phyloP scores from a whole-genome alignment of 1,140 invertebrate genomes.

The Ditylenchus dipsaci region DNA sequence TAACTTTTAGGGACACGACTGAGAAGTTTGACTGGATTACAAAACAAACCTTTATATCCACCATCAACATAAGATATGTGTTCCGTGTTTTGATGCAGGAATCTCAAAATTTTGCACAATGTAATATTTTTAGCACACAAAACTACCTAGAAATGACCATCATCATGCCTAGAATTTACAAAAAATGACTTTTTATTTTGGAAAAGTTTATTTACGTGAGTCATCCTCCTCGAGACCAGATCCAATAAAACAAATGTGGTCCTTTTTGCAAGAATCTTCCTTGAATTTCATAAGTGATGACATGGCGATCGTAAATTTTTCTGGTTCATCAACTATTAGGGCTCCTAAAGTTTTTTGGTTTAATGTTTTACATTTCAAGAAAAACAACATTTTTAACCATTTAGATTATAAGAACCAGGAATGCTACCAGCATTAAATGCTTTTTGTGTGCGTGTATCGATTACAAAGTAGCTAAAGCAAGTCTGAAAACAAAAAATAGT shows the following conservation, averaged over 20 bases:
- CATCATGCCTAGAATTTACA: slow-evolving; percentile 67
- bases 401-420: slow-evolving; percentile 92
- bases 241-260: slow-evolving; percentile 89
- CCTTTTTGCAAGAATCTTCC: slow-evolving; percentile 41
- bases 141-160: slow-evolving; percentile 79
- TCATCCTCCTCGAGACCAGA: slow-evolving; percentile 91
- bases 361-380: no score
- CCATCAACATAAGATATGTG: slow-evolving; percentile 86
- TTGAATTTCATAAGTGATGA: slow-evolving; percentile 74
- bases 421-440: slow-evolving; percentile 94
- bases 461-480: slow-evolving; percentile 80
- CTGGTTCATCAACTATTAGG: slow-evolving; percentile 84
- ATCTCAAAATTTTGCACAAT: slow-evolving; percentile 63
- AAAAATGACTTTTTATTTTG: no score
- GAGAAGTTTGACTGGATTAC: no score
- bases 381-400: slow-evolving; percentile 82
- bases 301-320: slow-evolving; percentile 86
- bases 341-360: slow-evolving; percentile 53
- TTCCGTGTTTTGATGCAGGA: slow-evolving; percentile 84
- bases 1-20: no score
- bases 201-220: slow-evolving; percentile 61
- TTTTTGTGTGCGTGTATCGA: slow-evolving; percentile 89
- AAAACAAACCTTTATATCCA: slow-evolving; percentile 71
- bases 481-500: slow-evolving; percentile 58
- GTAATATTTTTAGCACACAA: no score